Conservation (phyloP, 2,797 vertebrate species). For the Chaunax sp. region DNA sequence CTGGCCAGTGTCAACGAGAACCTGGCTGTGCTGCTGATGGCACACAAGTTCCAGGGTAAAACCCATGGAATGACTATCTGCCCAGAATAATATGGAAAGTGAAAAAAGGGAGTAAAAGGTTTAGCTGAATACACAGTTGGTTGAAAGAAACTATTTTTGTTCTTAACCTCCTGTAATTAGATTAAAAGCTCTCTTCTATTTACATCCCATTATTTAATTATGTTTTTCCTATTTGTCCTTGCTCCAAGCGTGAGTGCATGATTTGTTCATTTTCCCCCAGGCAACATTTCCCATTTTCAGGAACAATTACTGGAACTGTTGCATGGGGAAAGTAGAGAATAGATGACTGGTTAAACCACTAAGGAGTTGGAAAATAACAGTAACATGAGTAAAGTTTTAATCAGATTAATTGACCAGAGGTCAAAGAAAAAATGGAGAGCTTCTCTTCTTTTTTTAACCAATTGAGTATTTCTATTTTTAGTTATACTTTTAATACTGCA, state of each 20-base stretch:
- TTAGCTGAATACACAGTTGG: neutral
- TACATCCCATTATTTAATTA: no score
- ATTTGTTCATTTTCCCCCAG: neutral
- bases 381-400: no score
- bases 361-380: no score
- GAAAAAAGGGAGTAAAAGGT: neutral
- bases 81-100: neutral
- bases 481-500: no score
- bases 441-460: no score
- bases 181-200: no score
- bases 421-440: no score
- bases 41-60: constrained; percentile 87
- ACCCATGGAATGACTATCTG: neutral
- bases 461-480: no score
- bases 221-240: no score
- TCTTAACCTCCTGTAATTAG: neutral
- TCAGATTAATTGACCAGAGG: no score
- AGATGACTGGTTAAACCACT: no score
- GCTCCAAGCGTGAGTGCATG: neutral
- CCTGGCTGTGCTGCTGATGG: constrained; percentile 88
- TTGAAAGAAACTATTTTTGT: no score
- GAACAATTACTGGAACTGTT: neutral
- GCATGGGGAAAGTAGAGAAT: neutral
- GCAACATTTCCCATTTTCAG: neutral
- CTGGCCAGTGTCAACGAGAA: constrained; percentile 91